A percentile compares a stretch with the other conserved stretches of the same genome.
These are phyloP conservation scores for Epinephelus cyanopodus DNA, from an alignment of 2,113 vertebrate genomes.

Conservation along the genomic window DNA sequence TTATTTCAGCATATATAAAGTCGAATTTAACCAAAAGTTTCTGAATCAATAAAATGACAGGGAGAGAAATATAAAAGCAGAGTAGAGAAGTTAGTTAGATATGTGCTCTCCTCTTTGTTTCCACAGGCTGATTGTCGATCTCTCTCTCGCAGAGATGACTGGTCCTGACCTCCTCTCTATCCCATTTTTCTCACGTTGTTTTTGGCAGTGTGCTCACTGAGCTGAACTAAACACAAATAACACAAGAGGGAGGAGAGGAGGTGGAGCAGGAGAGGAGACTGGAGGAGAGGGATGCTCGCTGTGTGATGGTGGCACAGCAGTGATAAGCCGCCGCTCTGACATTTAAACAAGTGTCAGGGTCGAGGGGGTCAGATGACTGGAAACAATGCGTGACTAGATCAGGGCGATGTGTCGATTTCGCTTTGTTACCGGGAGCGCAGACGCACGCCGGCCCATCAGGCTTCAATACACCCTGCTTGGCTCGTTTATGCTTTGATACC, in stretches of 20 bases:
- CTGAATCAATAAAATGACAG: not conserved
- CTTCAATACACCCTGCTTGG: constrained; percentile 19
- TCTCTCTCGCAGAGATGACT: constrained; percentile 16
- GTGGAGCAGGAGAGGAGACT: constrained; percentile 3
- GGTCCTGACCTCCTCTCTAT: constrained; percentile 48
- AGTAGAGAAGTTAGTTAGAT: constrained; percentile 10
- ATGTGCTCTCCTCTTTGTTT: constrained; percentile 21
- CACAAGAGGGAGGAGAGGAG: constrained; percentile 16
- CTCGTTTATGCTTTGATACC: constrained; percentile 27
- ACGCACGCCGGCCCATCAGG: constrained; percentile 10
- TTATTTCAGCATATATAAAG: not conserved
- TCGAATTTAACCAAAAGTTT: not conserved
- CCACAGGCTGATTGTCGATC: constrained; percentile 21
- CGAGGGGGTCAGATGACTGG: constrained; percentile 56
- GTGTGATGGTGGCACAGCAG: constrained; percentile 34
- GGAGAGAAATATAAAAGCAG: not conserved
- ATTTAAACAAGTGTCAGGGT: constrained; percentile 74
- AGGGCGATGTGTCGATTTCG: constrained; percentile 21
- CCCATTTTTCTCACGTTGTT: constrained; percentile 48
- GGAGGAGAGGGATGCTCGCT: constrained; percentile 21
- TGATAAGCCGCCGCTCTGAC: constrained; percentile 63
- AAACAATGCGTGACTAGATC: constrained; percentile 59
- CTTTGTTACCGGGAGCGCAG: constrained; percentile 21
- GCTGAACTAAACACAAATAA: constrained; percentile 65
- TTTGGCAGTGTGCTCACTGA: constrained; percentile 50